Base-by-base conservation (phyloP, 2,113 vertebrate genomes). In the Rhombomys opimus region DNA sequence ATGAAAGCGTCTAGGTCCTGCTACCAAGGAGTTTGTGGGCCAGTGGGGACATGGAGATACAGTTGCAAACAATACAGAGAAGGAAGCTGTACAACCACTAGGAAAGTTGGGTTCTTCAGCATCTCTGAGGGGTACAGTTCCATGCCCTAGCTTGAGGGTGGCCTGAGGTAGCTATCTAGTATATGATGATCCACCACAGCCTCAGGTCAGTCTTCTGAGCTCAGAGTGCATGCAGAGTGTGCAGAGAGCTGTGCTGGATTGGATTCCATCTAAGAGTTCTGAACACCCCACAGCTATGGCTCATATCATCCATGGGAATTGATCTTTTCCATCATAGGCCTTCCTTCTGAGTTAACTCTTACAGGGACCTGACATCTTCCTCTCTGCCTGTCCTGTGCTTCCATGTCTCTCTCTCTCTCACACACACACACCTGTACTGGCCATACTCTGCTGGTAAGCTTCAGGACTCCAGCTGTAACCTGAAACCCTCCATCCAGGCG, bases 401-500 rank as follows among this genome's bases (percentile, higher is more conserved):
- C 85, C 18, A 11, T 92, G 2, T 5, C 46, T 46, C 46, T 46
- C 46, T 46, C 46, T 46, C 46, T 46, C 46, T 46, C 54, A 57
- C 54, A 57, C 54, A 57, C 54, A 57, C 57, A 57, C 57, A 57
- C 81, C 92, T 93, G 72, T 1, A 5, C 10, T 65, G n/a, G 46
- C 95, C 82, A 76, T 52, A 77, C 3, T 20, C 1, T 52, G 13
- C 7, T 78, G 87, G 77, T 63, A 0, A 11, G n/a, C 18, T 22
- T 1, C 38, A 81, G 87, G 46, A 14, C 95, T 94, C 87, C 77
- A 93, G 50, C 72, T 94, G 41, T 38, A 30, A 93, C 18, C 63
- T 93, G 5, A 80, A 94, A 94, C 67, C 57, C 87, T 87, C 27
- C 12, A 90, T 87, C 10, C 81, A 96, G 75, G 57, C 95, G 68